Base-by-base conservation (phyloP, 2,888 invertebrate species). In the Lasioglossum pauxillum region DNA sequence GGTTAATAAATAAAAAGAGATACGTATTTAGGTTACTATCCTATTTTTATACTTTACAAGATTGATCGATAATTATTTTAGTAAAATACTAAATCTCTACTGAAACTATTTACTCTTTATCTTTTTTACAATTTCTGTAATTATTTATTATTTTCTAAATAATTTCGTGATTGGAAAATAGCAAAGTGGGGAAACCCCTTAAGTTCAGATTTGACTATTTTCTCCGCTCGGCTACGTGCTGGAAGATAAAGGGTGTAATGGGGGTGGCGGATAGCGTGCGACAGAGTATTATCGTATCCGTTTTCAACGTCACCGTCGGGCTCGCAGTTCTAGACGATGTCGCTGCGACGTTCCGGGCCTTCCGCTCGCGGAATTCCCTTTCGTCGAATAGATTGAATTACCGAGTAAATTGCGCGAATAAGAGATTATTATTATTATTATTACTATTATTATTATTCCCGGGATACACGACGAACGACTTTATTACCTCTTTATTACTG, bases 241-340 rank as follows among this genome's bases (percentile, higher is more conserved):
- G 67, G 35, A 19, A 35, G 67, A 16, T 60, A 60, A 60, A 60
- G 67, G 69, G 69, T 23, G 35, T 31, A 69, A 69, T 60, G 41
- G 46, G 23, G 69, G 75, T n/a, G 72, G 67, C 57, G 86, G 89
- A 90, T 91, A 88, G 90, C 92, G 90, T 92, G 91, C 90, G 84
- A 89, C 86, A 89, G 75, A 83, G 89, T 91, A 93, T 91, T 91
- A 91, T 91, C 89, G 90, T 91, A 90, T 91, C 92, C 89, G 89
- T 90, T 91, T 88, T 90, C 90, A 88, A 90, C 90, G 90, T 84
- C 67, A 83, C 81, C 82, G 74, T 84, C 87, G 79, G 84, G 75
- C 82, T 80, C 83, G 76, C 64, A 75, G 57, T 60, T 75, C 77
- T 82, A 82, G 83, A 84, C 88, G 76, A 83, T 19, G 31, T 35